A percentile compares a stretch with the other conserved stretches of the same genome.
phyloP scores from a whole-genome alignment of 2,113 vertebrate genomes.

The Ictidomys tridecemlineatus region DNA sequence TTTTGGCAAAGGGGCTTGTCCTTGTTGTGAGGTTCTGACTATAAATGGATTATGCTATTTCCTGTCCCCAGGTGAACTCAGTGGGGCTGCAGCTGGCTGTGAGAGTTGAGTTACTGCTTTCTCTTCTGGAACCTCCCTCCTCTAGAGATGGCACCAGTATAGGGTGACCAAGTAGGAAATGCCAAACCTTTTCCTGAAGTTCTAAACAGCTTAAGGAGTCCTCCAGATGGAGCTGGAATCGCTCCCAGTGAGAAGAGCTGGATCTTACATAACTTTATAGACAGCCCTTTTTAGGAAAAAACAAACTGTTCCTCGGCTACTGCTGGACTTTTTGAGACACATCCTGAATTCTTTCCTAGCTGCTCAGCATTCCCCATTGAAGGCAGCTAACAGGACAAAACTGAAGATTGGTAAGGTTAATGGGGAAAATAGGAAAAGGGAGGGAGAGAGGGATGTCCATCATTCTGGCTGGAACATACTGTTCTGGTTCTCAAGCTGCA shows the following conservation, averaged over 20 bases:
- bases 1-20: slow-evolving; percentile 54
- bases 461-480: slow-evolving; percentile 2
- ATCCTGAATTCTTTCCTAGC: slow-evolving; percentile 78
- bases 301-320: slow-evolving; percentile 66
- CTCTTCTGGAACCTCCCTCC: not conserved
- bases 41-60: slow-evolving; percentile 51
- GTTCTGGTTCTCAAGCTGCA: slow-evolving; percentile 3
- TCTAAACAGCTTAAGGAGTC: slow-evolving; percentile 67
- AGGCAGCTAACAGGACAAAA: not conserved
- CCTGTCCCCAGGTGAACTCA: slow-evolving; percentile 34
- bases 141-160: slow-evolving; percentile 32
- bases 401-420: slow-evolving; percentile 17
- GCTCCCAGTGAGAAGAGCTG: slow-evolving; percentile 19
- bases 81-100: not conserved
- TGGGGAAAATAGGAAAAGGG: not conserved
- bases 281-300: slow-evolving; percentile 71
- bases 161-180: slow-evolving; percentile 66
- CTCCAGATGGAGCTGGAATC: slow-evolving; percentile 59
- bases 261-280: slow-evolving; percentile 76
- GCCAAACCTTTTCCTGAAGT: slow-evolving; percentile 75
- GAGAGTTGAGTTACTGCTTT: not conserved
- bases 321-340: slow-evolving; percentile 54
- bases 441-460: not conserved
- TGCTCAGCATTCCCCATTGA: slow-evolving; percentile 57
- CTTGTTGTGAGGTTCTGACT: slow-evolving; percentile 56